Evolutionary conservation across 2,888 invertebrate genomes (phyloP).

Genomic region (Stomorhina lunata): DNA sequence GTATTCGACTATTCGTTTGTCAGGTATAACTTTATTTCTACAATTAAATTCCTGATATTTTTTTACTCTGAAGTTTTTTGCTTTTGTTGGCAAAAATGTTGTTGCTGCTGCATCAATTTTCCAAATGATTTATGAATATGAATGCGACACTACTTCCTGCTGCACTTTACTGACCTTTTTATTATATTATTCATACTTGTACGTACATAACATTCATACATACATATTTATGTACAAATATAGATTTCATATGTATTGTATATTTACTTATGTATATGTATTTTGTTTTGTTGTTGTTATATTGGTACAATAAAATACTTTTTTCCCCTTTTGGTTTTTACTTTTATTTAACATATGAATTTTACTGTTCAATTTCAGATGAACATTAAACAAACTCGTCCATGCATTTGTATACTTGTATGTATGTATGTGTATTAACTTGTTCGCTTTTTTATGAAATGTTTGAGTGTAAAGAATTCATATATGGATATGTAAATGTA

Average conservation of each 20-base stretch:
- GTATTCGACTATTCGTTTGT: not conserved
- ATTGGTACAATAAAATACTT: conserved; percentile 8
- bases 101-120: conserved; percentile 71
- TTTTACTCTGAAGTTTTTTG: too few relatives aligned
- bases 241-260: not conserved
- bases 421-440: not conserved
- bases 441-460: not conserved
- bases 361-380: conserved; percentile 18
- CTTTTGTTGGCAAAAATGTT: conserved; percentile 53
- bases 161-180: conserved; percentile 66
- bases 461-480: too few relatives aligned
- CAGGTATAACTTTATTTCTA: not conserved
- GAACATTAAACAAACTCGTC: not conserved
- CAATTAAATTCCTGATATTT: too few relatives aligned
- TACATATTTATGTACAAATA: not conserved
- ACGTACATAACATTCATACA: not conserved
- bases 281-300: not conserved
- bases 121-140: conserved; percentile 78
- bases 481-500: not conserved
- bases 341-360: not conserved
- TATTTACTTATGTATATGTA: not conserved
- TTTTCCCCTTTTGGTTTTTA: not conserved
- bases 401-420: not conserved
- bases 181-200: conserved; percentile 41
- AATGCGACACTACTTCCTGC: conserved; percentile 77